Evolutionary conservation across 2,888 invertebrate species (phyloP), one percentile per base, ranked within the genome.

Genomic region (Leptinotarsa peninsularis): DNA sequence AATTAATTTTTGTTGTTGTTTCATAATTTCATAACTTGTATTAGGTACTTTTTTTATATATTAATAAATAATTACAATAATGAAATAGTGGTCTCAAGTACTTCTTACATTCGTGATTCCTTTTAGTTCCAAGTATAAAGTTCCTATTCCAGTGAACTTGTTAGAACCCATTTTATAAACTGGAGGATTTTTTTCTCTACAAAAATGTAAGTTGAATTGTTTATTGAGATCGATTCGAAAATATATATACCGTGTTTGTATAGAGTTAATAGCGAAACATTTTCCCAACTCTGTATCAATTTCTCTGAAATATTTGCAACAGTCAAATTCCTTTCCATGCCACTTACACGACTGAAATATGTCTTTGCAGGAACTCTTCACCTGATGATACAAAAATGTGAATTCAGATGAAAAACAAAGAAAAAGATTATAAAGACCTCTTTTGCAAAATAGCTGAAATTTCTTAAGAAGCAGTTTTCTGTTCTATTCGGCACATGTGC

Each of bases 281-380:
- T 89, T 89, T 0, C 94, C 94, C 68, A 93, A 85, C 84, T 94
- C 94, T 0, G 93, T 93, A 79, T 93, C 91, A 86, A 94, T 89
- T 17, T 90, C 89, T 71, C 89, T 88, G 81, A 94, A 94, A 84
- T 91, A 92, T 69, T 89, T 87, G 83, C 94, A 94, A 82, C 94
- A 94, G 58, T 92, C 90, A 80, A 94, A 93, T 3, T 85, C 83
- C 23, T 87, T 83, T 1, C 89, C 88, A 82, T 93, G 93, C 93
- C 93, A 93, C 43, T 89, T 88, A 81, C 94, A 94, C 73, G 89
- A 89, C 2, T 87, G 83, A 69, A 94, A 86, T 0, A 91, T 90
- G 58, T 91, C 89, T 17, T 87, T 83, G 79, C 94, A 94, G 58
- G 87, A 88, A 81, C 91, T 92, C 49, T 93, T 76, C 33, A 80